Percentiles rank a stretch among this genome's conserved stretches.
Conservation (phyloP, 2,888 invertebrate species). For the Rotaria sp. region DNA sequence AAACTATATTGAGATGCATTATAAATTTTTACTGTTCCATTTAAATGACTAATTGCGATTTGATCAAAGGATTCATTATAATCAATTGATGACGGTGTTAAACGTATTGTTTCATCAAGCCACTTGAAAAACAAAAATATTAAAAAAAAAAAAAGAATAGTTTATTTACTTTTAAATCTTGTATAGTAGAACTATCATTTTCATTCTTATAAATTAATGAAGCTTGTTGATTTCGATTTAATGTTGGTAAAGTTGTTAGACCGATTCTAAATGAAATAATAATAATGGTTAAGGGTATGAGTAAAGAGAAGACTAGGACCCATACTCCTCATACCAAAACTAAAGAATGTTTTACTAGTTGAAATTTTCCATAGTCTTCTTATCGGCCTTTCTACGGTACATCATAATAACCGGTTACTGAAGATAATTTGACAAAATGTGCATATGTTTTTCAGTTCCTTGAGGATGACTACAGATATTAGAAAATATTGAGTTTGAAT, state of each 20-base stretch:
- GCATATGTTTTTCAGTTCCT: no score
- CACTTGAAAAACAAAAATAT: background rate
- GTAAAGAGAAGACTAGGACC: no score
- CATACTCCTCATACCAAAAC: no score
- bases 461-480: no score
- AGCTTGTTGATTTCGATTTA: background rate
- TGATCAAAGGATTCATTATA: background rate
- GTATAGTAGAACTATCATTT: background rate
- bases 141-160: background rate
- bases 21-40: conserved; percentile 5
- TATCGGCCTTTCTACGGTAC: no score
- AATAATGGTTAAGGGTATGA: no score
- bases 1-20: background rate
- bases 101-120: background rate
- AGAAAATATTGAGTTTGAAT: no score
- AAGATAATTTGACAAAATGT: no score
- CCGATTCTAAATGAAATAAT: background rate
- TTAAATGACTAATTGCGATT: background rate
- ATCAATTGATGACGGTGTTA: background rate
- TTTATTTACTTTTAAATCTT: background rate
- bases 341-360: no score
- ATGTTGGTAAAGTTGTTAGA: background rate
- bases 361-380: no score
- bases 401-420: no score
- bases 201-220: background rate